A percentile compares a stretch with the other conserved stretches of the same genome.
These are phyloP conservation scores for Danaus chrysippus DNA, from an alignment of 2,888 invertebrate genomes.

Conservation along the genomic window DNA sequence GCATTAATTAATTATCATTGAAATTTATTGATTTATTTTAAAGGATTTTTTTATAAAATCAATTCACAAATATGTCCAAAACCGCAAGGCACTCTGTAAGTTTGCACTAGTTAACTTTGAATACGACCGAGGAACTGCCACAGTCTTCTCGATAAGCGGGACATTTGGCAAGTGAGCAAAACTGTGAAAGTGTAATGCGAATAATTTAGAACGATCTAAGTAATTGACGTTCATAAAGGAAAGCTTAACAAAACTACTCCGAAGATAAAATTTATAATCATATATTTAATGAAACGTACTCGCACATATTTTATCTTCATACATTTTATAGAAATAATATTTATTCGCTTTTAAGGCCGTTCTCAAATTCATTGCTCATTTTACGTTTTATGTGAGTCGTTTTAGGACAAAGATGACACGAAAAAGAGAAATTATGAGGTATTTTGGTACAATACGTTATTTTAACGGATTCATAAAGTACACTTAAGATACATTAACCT, in stretches of 20 bases:
- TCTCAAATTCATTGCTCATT: conserved; percentile 14
- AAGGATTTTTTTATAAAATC: not conserved
- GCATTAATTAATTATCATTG: not conserved
- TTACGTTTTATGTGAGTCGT: conserved; percentile 17
- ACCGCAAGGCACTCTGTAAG: conserved; percentile 13
- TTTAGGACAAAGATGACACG: conserved; percentile 20
- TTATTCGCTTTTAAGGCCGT: conserved; percentile 4
- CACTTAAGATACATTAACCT: conserved; percentile 1
- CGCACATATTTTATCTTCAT: conserved; percentile 5
- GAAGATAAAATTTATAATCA: conserved; percentile 1
- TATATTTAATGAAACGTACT: not conserved
- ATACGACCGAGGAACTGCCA: conserved; percentile 25
- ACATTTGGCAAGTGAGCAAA: conserved; percentile 27
- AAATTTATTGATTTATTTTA: not conserved
- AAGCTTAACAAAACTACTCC: not conserved
- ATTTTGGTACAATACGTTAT: conserved; percentile 18
- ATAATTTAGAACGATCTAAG: conserved; percentile 28
- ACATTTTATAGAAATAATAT: not conserved
- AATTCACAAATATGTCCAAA: conserved; percentile 10
- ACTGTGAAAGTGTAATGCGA: conserved; percentile 29
- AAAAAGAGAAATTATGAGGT: conserved; percentile 21
- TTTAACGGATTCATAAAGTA: conserved; percentile 21
- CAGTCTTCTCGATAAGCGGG: conserved; percentile 26
- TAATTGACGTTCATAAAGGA: conserved; percentile 25
- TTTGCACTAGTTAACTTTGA: conserved; percentile 24